Evolutionary conservation across 2,888 invertebrate genomes (phyloP), one percentile per base, ranked within the genome.

Genomic region (Lochmaea capreae): DNA sequence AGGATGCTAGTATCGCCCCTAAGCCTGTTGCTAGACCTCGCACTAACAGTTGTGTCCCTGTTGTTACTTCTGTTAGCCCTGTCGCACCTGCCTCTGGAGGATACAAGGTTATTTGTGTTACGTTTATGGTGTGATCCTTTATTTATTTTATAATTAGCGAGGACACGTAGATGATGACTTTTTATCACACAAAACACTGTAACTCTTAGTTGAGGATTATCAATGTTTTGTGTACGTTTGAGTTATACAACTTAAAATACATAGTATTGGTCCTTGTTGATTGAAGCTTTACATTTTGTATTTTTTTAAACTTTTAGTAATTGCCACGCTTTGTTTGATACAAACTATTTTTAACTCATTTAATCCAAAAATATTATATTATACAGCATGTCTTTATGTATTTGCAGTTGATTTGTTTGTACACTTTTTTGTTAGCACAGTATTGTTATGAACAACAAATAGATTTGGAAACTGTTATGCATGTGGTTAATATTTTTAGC

Each of bases 21-120:
- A 92, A 92, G 83, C 92, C 92, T 9, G 89, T 91, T 54, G 91
- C 91, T 75, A 88, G 91, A 82, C 94, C 95, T 8, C 90, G 95
- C 85, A 94, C 94, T 14, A 91, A 86, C 77, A 87, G 86, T 81
- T 86, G 85, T 65, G 84, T 88, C 72, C 89, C 91, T 57, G 89
- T 92, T 67, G 90, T 91, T 59, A 91, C 93, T 57, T 89, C 90
- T 59, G 89, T 89, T 76, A 89, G 89, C 84, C 89, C 90, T 62
- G 89, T 88, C 80, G 84, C 87, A 76, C 88, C 89, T 73, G 84
- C 85, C 67, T 79, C 86, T 76, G 89, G 90, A 79, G 93, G 94
- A 86, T 95, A 95, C 85, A 95, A 95, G 95, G 95, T 95, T 85
- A 83, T 78, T 79, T 74, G 61, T 75, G 22, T 26, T 70, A n/a